Conservation (phyloP, 2,888 invertebrate species). For the Prionchulus punctatus region DNA sequence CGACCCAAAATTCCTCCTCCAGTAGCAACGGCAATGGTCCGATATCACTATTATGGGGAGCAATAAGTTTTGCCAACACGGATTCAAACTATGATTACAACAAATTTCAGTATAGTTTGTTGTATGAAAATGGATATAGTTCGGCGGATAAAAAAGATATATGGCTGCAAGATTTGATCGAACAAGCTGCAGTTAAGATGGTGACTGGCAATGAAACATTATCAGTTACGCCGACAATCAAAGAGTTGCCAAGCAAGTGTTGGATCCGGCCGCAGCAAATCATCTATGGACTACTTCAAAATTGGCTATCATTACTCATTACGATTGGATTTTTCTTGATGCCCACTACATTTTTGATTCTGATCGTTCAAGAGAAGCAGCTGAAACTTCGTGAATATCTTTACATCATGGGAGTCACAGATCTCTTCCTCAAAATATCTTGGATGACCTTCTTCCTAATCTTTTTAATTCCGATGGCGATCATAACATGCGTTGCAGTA, state of each 20-base stretch:
- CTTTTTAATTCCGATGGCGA: background rate
- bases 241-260: background rate
- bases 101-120: background rate
- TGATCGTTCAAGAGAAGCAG: background rate
- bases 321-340: background rate
- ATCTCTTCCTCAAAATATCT: background rate
- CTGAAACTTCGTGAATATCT: conserved; percentile 1
- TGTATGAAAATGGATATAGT: background rate
- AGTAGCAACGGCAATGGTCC: background rate
- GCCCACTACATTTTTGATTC: background rate
- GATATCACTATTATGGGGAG: background rate
- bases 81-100: background rate
- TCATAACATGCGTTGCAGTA: background rate
- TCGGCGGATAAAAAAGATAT: background rate
- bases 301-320: background rate
- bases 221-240: background rate
- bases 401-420: background rate
- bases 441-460: conserved; percentile 1
- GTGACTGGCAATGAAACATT: background rate
- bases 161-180: background rate
- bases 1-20: no score
- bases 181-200: background rate
- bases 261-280: background rate
- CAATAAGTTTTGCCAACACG: background rate
- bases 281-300: background rate